Evolutionary conservation across 2,888 invertebrate species (phyloP), one percentile per base, ranked within the genome.

Genomic region (Ypsolopha scabrella): DNA sequence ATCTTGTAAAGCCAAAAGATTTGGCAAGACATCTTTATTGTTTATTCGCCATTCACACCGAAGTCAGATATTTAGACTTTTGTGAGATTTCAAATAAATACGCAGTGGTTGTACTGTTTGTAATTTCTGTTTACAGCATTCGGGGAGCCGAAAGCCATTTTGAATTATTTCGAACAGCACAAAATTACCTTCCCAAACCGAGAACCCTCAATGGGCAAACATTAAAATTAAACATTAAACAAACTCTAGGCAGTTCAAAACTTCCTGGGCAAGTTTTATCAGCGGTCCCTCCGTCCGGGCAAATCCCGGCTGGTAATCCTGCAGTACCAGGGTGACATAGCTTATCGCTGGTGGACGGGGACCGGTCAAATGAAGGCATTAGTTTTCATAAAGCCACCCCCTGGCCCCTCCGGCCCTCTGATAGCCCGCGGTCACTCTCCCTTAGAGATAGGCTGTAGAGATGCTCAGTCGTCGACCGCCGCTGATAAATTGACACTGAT

Each of bases 321-420:
- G 67, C 72, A 13, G 71, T 72, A 79, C 79, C 74, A 76, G 79
- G 77, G 74, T 70, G 80, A 77, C 81, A 75, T 75, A 70, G 81
- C 82, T 83, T 83, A 83, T 83, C 80, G 77, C 68, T 63, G 62
- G 72, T 70, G 67, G 67, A 69, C 75, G 74, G 69, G 70, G 72
- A 64, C 63, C 70, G 72, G 75, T 77, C 80, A 81, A 82, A 83
- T 82, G 80, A 82, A 83, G 80, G 82, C 82, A 83, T 83, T 83
- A 81, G 83, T 83, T 82, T 82, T 81, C 82, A 82, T 83, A 82
- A 83, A 81, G 77, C 81, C 74, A 60, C 24, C 24, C 24, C 24
- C 24, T 24, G 24, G 24, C 24, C 24, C 24, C 24, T 24, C 24
- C 24, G 24, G 63, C 63, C 64, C 72, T 69, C 62, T 72, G 80